phyloP scores from a whole-genome alignment of 2,113 vertebrate species.

The Pteruthius melanotis region DNA sequence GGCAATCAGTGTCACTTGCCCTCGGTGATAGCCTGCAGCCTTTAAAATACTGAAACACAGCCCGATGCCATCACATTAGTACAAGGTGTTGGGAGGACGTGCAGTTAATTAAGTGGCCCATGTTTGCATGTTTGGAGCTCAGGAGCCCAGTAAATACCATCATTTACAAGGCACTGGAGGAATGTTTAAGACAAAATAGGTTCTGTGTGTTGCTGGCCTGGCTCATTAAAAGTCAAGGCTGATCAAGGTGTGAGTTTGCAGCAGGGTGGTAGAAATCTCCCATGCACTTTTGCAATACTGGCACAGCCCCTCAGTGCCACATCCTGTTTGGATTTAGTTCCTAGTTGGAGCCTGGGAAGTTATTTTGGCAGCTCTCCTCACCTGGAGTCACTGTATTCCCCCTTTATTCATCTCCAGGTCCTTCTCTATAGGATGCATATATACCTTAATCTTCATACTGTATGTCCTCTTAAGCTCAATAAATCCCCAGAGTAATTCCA shows the following conservation, averaged over 20 bases:
- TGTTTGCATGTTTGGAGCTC: background rate
- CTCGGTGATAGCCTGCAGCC: conserved; percentile 35
- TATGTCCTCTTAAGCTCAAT: background rate
- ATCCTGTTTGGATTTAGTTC: background rate
- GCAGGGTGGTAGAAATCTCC: background rate
- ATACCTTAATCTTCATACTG: background rate
- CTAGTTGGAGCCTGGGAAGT: background rate
- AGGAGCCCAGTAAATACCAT: background rate
- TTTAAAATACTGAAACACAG: conserved; percentile 14
- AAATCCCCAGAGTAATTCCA: background rate
- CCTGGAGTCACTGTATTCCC: background rate
- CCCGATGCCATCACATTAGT: background rate
- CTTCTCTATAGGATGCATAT: background rate
- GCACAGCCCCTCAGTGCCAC: background rate
- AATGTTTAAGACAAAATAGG: background rate
- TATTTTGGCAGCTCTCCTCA: background rate
- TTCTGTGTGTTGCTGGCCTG: background rate
- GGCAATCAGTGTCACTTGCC: conserved; percentile 67
- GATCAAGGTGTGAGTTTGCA: background rate
- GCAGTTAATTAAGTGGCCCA: background rate
- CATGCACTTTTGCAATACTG: background rate
- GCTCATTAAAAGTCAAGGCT: background rate
- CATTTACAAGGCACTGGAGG: background rate
- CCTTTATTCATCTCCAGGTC: background rate
- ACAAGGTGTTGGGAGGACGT: background rate